Base-by-base conservation (phyloP, 64 coral and sea anemone species). In the Montipora cactus region DNA sequence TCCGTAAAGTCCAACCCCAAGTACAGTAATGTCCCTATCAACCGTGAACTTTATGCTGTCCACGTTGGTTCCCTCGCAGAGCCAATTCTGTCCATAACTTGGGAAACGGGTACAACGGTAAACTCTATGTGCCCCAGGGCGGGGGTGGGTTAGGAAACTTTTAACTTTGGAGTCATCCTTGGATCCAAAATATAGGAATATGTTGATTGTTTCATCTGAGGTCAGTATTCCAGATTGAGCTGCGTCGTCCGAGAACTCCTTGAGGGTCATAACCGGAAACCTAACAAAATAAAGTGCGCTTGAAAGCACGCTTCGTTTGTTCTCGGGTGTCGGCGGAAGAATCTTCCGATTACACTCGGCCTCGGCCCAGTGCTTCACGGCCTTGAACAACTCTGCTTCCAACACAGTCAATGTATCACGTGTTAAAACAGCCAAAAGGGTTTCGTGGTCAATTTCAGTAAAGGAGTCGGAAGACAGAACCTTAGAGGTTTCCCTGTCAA, bases 11-110 rank as follows among this genome's bases (percentile, higher is more conserved):
- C 96, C 89, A 1, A 97, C 96, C 5, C 96, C 96, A 22, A 95
- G 71, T 7, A 95, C 87, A 23, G 73, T 80, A 3, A 97, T 88
- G 28, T 76, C 84, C 22, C 93, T 75, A 89, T 97, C 93, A 19
- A 97, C 96, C 12, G 93, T 84, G 75, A 97, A 97, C 15, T 90
- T 91, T 0, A 97, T 91, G 47, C 96, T 97, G 18, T 97, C 96
- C 0, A 97, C 89, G 48, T 95, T 97, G 0, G 93, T 91, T 7
- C 96, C 96, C 22, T 97, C 96, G 28, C 96, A 97, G 7, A 89
- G 53, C 96, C 96, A 97, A 28, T 97, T 89, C 8, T 89, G 76
- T 3, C 89, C 76, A 44, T 89, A 76, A 21, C 83, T 83, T 10
- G 51, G 89, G 59, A 97, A 97, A 64, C 96, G 66, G 20, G 80